Conservation (phyloP, 1,140 invertebrate genomes). For the Drosophila malerkotliana region DNA sequence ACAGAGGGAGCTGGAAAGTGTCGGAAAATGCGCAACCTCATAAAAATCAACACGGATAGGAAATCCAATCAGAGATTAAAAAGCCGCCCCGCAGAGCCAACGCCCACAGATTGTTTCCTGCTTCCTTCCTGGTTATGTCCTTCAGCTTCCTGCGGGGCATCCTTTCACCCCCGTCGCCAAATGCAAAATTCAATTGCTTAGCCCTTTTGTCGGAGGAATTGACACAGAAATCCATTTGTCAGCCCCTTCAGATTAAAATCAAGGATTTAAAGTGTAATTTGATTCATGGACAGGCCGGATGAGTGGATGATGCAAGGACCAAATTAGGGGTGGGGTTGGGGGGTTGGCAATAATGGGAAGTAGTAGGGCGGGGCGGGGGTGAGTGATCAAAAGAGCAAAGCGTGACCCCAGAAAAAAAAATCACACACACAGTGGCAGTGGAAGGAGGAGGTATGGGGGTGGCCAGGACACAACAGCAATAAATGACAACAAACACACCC, state of each 20-base stretch:
- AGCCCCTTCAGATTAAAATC: slow-evolving; percentile 83
- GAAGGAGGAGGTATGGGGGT: slow-evolving; percentile 8
- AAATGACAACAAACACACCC: slow-evolving; percentile 82
- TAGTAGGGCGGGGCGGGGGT: slow-evolving; percentile 4
- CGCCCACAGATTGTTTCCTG: slow-evolving; percentile 66
- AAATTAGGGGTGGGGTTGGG: not conserved
- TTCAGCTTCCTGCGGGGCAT: not conserved
- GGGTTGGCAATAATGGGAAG: slow-evolving; percentile 1
- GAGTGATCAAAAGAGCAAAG: slow-evolving; percentile 75
- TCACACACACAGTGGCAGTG: slow-evolving; percentile 59
- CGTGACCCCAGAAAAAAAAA: slow-evolving; percentile 81
- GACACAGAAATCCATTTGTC: slow-evolving; percentile 83
- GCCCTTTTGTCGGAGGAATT: slow-evolving; percentile 67
- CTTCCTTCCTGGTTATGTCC: slow-evolving; percentile 9
- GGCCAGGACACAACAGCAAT: slow-evolving; percentile 74
- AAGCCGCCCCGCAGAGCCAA: slow-evolving; percentile 50
- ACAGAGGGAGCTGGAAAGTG: slow-evolving; percentile 15
- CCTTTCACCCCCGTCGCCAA: slow-evolving; percentile 10
- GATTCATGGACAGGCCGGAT: slow-evolving; percentile 63
- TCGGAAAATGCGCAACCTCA: slow-evolving; percentile 65
- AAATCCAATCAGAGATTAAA: slow-evolving; percentile 82
- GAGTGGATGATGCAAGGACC: slow-evolving; percentile 22
- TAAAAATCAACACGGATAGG: slow-evolving; percentile 61
- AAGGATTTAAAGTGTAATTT: slow-evolving; percentile 84
- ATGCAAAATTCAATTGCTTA: slow-evolving; percentile 83